A percentile compares a stretch with the other conserved stretches of the same genome.
phyloP scores from a whole-genome alignment of 2,888 invertebrate genomes.

The Synanthedon vespiformis region DNA sequence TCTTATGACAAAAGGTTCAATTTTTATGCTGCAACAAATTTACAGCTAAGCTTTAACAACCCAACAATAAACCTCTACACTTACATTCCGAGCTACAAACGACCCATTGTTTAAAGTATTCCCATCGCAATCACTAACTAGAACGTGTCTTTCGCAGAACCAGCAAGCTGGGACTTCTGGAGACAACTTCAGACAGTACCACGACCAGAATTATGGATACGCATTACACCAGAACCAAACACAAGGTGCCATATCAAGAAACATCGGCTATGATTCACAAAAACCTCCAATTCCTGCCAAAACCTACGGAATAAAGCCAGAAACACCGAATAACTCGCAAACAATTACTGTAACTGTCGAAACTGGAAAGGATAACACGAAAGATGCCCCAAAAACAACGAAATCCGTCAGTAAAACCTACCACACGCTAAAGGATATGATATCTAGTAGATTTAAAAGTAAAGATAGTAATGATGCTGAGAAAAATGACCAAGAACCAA shows the following conservation, averaged over 20 bases:
- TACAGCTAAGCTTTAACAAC: slow-evolving; percentile 2
- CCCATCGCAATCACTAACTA: slow-evolving; percentile 10
- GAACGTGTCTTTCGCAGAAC: slow-evolving; percentile 38
- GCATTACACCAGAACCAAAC: slow-evolving; percentile 51
- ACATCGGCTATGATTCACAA: slow-evolving; percentile 49
- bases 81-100: slow-evolving; percentile 22
- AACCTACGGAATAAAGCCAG: slow-evolving; percentile 47
- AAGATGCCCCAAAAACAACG: slow-evolving; percentile 67
- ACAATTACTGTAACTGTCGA: slow-evolving; percentile 72
- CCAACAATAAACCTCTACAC: slow-evolving; percentile 12
- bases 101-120: slow-evolving; percentile 30
- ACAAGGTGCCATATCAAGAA: slow-evolving; percentile 45
- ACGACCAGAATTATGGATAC: slow-evolving; percentile 66
- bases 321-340: slow-evolving; percentile 57
- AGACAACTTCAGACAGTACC: slow-evolving; percentile 62
- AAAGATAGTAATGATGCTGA: slow-evolving; percentile 71
- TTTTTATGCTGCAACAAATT: not conserved
- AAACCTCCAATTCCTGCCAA: slow-evolving; percentile 65
- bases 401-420: slow-evolving; percentile 84
- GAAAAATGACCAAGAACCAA: slow-evolving; percentile 57
- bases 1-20: no score
- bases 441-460: slow-evolving; percentile 82
- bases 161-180: slow-evolving; percentile 62
- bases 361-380: slow-evolving; percentile 68
- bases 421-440: slow-evolving; percentile 85